phyloP scores from a whole-genome alignment of 2,113 vertebrate species.

The Mugil cephalus region DNA sequence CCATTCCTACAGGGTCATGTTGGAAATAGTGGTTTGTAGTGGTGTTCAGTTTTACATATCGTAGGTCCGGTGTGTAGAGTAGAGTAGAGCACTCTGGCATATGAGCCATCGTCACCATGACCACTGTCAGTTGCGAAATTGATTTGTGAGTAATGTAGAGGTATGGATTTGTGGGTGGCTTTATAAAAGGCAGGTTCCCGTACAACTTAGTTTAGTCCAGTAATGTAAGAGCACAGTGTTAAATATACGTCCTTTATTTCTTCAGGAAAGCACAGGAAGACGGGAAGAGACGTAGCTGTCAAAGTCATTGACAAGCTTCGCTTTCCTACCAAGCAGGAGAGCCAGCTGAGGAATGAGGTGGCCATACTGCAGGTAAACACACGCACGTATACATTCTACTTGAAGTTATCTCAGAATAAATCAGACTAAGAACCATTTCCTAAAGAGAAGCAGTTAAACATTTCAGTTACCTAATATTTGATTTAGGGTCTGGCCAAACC shows the following conservation, averaged over 20 bases:
- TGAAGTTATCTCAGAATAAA: not conserved
- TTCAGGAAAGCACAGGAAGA: conserved; percentile 84
- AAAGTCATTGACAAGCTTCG: conserved; percentile 89
- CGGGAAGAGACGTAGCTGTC: conserved; percentile 80
- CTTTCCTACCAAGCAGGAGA: conserved; percentile 89
- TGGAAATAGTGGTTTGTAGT: too few relatives aligned
- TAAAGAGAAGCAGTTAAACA: not conserved
- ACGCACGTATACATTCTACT: not conserved
- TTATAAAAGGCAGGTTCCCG: too few relatives aligned
- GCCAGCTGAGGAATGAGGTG: conserved; percentile 87
- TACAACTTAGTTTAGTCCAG: not conserved
- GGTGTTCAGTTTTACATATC: too few relatives aligned
- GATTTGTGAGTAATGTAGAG: not conserved
- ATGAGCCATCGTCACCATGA: too few relatives aligned
- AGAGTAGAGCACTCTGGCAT: too few relatives aligned
- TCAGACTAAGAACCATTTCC: not conserved
- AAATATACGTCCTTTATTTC: too few relatives aligned
- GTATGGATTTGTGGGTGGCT: too few relatives aligned
- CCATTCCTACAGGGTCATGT: too few relatives aligned
- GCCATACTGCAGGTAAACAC: conserved; percentile 86
- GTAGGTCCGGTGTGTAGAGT: too few relatives aligned
- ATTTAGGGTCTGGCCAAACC: not conserved
- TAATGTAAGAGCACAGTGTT: too few relatives aligned
- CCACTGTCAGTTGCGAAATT: not conserved
- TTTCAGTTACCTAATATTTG: too few relatives aligned